Evolutionary conservation across 1,140 invertebrate genomes (phyloP).

Genomic region (Saccostrea echinata): DNA sequence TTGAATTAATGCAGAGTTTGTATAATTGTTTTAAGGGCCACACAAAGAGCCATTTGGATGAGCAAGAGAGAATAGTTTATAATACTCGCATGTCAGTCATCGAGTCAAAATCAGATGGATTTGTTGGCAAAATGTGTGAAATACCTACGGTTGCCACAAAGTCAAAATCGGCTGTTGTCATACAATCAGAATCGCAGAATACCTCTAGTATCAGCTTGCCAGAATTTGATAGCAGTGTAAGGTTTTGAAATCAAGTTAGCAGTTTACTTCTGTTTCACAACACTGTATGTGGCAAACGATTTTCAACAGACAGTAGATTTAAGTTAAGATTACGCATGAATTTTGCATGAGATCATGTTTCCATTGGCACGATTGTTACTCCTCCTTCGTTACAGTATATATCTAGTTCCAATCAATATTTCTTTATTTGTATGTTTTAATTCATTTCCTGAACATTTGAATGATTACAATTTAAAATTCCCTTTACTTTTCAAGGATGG

Average conservation of each 20-base stretch:
- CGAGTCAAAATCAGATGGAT: background rate
- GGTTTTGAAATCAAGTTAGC: conserved; percentile 8
- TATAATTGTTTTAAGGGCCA: conserved; percentile 14
- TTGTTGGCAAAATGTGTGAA: background rate
- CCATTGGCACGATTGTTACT: background rate
- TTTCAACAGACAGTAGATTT: background rate
- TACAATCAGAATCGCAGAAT: background rate
- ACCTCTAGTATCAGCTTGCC: conserved; percentile 14
- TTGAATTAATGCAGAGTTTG: background rate
- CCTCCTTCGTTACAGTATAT: background rate
- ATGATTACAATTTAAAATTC: conserved; percentile 3
- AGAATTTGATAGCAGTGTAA: background rate
- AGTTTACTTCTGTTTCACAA: background rate
- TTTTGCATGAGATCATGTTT: conserved; percentile 19
- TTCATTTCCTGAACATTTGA: background rate
- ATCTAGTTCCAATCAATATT: conserved; percentile 16
- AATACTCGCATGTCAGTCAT: background rate
- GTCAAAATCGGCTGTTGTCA: background rate
- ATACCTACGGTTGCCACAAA: background rate
- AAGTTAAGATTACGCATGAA: conserved; percentile 5
- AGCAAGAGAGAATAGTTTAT: background rate
- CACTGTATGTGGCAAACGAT: background rate
- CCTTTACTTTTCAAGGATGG: background rate
- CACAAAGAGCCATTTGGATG: conserved; percentile 19
- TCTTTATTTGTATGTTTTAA: background rate